Conservation (phyloP, 2,888 invertebrate genomes). For the Isoperla grammatica region DNA sequence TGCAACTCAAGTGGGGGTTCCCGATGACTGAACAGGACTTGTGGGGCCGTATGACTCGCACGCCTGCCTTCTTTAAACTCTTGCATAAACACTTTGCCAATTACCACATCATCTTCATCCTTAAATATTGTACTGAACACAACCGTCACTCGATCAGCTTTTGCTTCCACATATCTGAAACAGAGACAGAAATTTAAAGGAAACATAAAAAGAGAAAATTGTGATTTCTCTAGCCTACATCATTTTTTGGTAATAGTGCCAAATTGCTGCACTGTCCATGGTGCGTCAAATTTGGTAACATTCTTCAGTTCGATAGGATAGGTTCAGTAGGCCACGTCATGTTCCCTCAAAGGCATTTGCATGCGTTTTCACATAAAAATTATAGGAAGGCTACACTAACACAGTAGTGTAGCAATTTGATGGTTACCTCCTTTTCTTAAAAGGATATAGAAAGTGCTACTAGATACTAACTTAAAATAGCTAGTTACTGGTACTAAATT, state of each 20-base stretch:
- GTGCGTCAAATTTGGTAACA: too few species aligned
- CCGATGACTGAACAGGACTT: conserved; percentile 86
- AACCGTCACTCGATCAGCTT: conserved; percentile 96
- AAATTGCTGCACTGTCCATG: neutral
- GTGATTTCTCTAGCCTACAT: too few species aligned
- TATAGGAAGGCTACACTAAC: neutral
- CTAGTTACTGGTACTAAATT: too few species aligned
- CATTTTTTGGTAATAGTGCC: neutral
- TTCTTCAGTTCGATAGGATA: too few species aligned
- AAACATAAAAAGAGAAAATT: too few species aligned
- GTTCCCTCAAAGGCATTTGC: too few species aligned
- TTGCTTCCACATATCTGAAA: conserved; percentile 93
- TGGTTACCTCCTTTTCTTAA: too few species aligned
- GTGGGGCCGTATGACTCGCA: conserved; percentile 90
- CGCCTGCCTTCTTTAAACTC: conserved; percentile 97
- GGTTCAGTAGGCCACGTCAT: too few species aligned
- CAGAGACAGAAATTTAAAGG: conserved; percentile 16
- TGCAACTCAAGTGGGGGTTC: conserved; percentile 95
- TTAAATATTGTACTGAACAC: conserved; percentile 99
- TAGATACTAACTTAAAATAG: too few species aligned
- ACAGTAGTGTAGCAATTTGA: too few species aligned
- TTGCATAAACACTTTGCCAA: conserved; percentile 99
- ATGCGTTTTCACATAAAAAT: conserved; percentile 8
- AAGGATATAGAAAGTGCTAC: too few species aligned
- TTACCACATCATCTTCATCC: conserved; percentile 96